Evolutionary conservation across 2,113 vertebrate genomes (phyloP), one percentile per base, ranked within the genome.

Genomic region (Bothrops jararaca): DNA sequence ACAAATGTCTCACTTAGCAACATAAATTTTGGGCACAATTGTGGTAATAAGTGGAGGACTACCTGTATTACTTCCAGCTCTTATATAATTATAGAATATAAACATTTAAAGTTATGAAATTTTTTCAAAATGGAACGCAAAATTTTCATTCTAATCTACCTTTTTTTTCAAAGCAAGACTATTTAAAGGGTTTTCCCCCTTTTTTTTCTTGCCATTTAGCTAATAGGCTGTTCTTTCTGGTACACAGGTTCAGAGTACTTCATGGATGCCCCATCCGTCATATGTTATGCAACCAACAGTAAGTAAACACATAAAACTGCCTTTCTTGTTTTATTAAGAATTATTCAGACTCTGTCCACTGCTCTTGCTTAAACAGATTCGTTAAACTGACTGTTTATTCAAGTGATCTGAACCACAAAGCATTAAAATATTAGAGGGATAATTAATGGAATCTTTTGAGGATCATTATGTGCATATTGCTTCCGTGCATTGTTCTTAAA

Each of bases 271-370:
- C 98, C 99, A 99, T 98, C 99, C 99, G 97, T 98, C 99, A 97
- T 99, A 99, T 97, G 98, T 99, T 99, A 99, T 99, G 99, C 99
- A 99, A 98, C 99, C 99, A 97, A 99, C 99, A 98, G 99, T 99
- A 98, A 99, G 99, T 99, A 97, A 93, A 96, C 94, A 94, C 92
- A 94, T 97, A 91, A 92, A 96, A 20, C 8, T 56, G n/a, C 97
- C 88, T 96, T 96, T 96, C 90, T 97, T 87, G 93, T 95, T 94
- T 96, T 39, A 53, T 45, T 86, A 56, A 45, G 15, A 58, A 18
- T 39, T 52, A 34, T 4, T 60, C 8, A 20, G 56, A 42, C 15
- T 45, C 5, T n/a, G 7, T 18, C 39, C 20, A 74, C 12, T 74
- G 64, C 7, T n/a, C 50, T 57, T 24, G 24, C 90, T 94, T 24